Percentiles rank a stretch among this genome's conserved stretches.
Evolutionary conservation across 2,888 invertebrate genomes (phyloP).

Genomic region (Tricholauxania praeusta): DNA sequence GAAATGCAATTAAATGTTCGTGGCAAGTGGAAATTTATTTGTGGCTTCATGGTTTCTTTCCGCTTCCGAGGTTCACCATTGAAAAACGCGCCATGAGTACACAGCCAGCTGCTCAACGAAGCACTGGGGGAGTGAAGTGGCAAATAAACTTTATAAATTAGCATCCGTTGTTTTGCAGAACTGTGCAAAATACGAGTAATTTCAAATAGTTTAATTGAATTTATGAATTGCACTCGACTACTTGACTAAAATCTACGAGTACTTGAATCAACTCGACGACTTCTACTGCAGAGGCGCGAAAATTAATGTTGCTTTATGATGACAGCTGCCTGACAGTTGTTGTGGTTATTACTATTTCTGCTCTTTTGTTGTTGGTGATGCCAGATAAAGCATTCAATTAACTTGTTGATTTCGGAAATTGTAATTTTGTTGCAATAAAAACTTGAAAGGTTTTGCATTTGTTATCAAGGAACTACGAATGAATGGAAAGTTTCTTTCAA

Average conservation of each 20-base stretch:
- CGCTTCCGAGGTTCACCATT: slow-evolving; percentile 10
- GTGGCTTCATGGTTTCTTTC: slow-evolving; percentile 35
- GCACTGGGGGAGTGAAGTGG: slow-evolving; percentile 6
- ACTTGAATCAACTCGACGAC: too few species aligned
- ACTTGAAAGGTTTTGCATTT: too few species aligned
- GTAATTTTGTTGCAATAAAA: too few species aligned
- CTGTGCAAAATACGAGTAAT: slow-evolving; percentile 16
- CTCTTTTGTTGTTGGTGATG: slow-evolving; percentile 38
- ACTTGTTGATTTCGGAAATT: slow-evolving; percentile 30
- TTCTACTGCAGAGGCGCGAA: slow-evolving; percentile 10
- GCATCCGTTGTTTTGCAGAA: slow-evolving; percentile 35
- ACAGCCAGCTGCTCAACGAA: not conserved
- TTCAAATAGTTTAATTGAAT: slow-evolving; percentile 43
- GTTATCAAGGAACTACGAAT: too few species aligned
- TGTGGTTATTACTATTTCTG: slow-evolving; percentile 28
- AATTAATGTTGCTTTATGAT: slow-evolving; percentile 50
- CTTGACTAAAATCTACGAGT: not conserved
- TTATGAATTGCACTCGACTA: slow-evolving; percentile 41
- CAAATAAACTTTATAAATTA: slow-evolving; percentile 43
- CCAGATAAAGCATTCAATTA: slow-evolving; percentile 27
- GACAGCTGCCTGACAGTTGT: slow-evolving; percentile 28
- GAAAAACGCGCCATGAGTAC: not conserved
- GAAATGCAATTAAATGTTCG: slow-evolving; percentile 38
- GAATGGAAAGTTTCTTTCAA: too few species aligned
- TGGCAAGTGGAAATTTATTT: slow-evolving; percentile 37